A percentile compares a stretch with the other conserved stretches of the same genome.
phyloP scores from a whole-genome alignment of 2,113 vertebrate genomes.

The Eubucco bourcierii region DNA sequence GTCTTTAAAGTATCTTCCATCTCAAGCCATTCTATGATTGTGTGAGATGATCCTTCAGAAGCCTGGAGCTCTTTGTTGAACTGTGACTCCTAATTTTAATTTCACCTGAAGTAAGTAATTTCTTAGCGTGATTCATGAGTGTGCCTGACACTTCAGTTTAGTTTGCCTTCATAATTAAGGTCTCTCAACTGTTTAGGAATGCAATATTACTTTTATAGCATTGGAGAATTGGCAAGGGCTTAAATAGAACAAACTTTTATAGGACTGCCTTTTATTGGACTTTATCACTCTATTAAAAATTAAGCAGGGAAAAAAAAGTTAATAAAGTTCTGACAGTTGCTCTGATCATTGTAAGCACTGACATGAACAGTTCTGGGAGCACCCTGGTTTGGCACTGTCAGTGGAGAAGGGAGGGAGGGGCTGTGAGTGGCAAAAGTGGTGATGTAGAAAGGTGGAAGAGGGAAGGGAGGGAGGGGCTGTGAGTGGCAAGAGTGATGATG shows the following conservation, averaged over 20 bases:
- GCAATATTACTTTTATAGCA: background rate
- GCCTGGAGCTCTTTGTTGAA: background rate
- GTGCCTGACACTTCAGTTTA: background rate
- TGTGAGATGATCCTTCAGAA: background rate
- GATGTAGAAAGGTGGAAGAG: background rate
- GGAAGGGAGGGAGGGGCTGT: background rate
- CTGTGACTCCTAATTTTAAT: background rate
- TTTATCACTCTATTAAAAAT: slow-evolving; percentile 16
- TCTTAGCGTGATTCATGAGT: background rate
- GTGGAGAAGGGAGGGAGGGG: background rate
- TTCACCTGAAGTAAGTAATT: background rate
- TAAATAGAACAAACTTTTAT: background rate
- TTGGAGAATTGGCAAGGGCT: background rate
- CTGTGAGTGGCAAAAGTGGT: background rate
- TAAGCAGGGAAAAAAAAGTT: background rate
- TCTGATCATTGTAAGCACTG: background rate
- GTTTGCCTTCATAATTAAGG: slow-evolving; percentile 29
- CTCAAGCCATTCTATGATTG: no score
- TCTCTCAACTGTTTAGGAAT: background rate
- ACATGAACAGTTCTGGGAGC: background rate
- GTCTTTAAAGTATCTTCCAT: no score
- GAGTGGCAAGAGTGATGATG: background rate
- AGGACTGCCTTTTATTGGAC: background rate
- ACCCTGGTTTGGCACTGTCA: background rate
- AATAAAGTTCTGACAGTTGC: background rate